A percentile compares a stretch with the other conserved stretches of the same genome.
These are phyloP conservation scores for Panorpa germanica DNA, from an alignment of 2,888 invertebrate genomes.

Conservation along the genomic window DNA sequence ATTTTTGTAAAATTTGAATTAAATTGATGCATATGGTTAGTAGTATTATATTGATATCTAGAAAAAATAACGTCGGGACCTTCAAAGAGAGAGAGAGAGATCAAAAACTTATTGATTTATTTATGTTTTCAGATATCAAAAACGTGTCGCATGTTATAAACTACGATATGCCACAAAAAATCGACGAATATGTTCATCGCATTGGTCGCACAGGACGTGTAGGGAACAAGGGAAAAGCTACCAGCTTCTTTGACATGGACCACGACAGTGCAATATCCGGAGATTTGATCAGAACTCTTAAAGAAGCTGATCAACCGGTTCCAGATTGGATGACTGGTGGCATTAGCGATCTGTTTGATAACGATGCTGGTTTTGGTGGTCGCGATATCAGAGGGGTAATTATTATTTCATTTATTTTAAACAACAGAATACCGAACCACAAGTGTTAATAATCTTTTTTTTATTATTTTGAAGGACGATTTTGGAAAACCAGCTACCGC, in stretches of 20 bases:
- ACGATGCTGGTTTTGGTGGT: constrained; percentile 43
- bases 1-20: no score
- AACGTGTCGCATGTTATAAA: constrained; percentile 80
- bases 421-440: constrained; percentile 21
- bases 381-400: constrained; percentile 50
- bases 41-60: constrained; percentile 8
- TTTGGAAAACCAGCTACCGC: constrained; percentile 13
- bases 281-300: constrained; percentile 51
- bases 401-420: constrained; percentile 20
- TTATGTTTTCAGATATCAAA: constrained; percentile 46
- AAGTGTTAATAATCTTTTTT: constrained; percentile 13
- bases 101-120: not conserved
- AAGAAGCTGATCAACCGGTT: constrained; percentile 58
- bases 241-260: constrained; percentile 61
- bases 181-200: constrained; percentile 89
- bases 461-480: constrained; percentile 15
- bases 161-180: constrained; percentile 72
- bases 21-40: no score
- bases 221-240: constrained; percentile 72
- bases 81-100: not conserved
- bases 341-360: constrained; percentile 27
- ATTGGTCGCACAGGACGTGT: constrained; percentile 92
- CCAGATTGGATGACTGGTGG: constrained; percentile 51
- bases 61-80: not conserved
- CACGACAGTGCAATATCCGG: constrained; percentile 38